A percentile compares a stretch with the other conserved stretches of the same genome.
Conservation (phyloP, 2,113 vertebrate species). For the Pitta sordida region DNA sequence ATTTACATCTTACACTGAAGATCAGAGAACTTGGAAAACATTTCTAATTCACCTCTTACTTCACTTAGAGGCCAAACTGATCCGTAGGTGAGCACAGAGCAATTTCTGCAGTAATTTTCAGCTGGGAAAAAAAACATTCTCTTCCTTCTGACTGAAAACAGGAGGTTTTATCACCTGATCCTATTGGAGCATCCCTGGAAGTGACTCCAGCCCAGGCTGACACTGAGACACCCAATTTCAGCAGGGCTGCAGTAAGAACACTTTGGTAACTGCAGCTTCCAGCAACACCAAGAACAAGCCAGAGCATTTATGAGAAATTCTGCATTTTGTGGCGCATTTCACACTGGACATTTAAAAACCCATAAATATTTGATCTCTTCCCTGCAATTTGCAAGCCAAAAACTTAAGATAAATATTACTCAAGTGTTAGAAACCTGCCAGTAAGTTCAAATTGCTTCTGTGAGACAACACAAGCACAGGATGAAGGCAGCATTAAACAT, state of each 20-base stretch:
- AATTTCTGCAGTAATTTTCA: not conserved
- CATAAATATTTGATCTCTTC: slow-evolving; percentile 5
- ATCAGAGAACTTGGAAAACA: not conserved
- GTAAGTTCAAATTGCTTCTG: not conserved
- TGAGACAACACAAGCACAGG: slow-evolving; percentile 7
- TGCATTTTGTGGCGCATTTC: not conserved
- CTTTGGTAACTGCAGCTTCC: not conserved
- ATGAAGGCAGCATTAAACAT: slow-evolving; percentile 14
- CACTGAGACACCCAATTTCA: not conserved
- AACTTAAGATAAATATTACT: no score
- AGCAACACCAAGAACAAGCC: not conserved
- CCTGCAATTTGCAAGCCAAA: not conserved
- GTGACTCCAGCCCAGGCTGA: not conserved
- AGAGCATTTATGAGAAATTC: not conserved
- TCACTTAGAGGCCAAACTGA: not conserved
- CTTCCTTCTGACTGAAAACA: not conserved
- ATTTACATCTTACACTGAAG: not conserved
- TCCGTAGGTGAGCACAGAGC: not conserved
- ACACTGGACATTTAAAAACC: not conserved
- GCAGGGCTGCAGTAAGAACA: not conserved
- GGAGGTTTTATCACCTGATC: not conserved
- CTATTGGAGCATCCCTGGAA: not conserved
- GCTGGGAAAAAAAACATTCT: not conserved
- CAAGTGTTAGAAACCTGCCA: not conserved
- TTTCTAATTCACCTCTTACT: not conserved